These are phyloP conservation scores for Dinoponera quadriceps DNA, from an alignment of 1,140 invertebrate genomes.

Conservation along the genomic window DNA sequence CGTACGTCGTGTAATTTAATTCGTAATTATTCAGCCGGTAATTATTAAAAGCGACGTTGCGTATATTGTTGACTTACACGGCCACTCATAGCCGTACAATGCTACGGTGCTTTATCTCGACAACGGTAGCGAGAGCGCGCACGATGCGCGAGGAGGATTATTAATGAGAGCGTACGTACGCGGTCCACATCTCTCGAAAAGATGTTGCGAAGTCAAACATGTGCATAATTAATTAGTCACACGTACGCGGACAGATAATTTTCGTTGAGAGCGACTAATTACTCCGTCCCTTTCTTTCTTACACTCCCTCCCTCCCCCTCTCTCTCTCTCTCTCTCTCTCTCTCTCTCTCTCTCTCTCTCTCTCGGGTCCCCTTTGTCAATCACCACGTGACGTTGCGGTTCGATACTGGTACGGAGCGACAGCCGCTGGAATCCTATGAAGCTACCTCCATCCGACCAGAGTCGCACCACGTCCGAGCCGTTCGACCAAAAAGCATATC, in stretches of 20 bases:
- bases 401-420: constrained; percentile 64
- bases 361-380: constrained; percentile 61
- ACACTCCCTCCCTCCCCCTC: not conserved
- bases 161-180: constrained; percentile 28
- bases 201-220: constrained; percentile 26
- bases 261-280: constrained; percentile 61
- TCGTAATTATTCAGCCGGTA: constrained; percentile 4
- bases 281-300: constrained; percentile 19
- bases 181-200: not conserved
- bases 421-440: constrained; percentile 65
- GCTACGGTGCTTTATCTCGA: not conserved
- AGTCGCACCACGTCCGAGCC: not conserved
- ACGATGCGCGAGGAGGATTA: constrained; percentile 6
- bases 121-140: not conserved
- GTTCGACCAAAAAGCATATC: constrained; percentile 45
- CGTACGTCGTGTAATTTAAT: not conserved
- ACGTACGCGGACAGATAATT: constrained; percentile 55
- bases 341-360: constrained; percentile 9
- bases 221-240: constrained; percentile 67
- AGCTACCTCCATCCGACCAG: not conserved
- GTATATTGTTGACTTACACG: not conserved
- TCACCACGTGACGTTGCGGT: constrained; percentile 65
- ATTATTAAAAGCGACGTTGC: constrained; percentile 3
- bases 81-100: not conserved
- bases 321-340: constrained; percentile 8